Evolutionary conservation across 2,888 invertebrate genomes (phyloP).

Genomic region (Parnassius smintheus): DNA sequence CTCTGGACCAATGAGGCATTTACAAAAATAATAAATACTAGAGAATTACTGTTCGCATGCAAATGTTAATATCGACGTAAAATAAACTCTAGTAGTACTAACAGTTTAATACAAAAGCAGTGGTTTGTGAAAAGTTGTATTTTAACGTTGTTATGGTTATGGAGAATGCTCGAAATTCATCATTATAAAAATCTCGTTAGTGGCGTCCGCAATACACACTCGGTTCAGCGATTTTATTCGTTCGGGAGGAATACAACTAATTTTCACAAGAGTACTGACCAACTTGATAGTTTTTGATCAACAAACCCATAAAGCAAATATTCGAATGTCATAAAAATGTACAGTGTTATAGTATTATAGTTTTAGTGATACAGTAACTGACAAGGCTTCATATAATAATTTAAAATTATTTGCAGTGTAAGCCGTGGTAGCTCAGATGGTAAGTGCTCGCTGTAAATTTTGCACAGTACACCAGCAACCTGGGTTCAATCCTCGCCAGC

Average conservation of each 20-base stretch:
- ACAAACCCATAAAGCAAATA: constrained; percentile 1
- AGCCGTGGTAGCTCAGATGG: too few species aligned
- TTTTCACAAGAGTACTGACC: constrained; percentile 53
- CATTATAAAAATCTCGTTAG: constrained; percentile 67
- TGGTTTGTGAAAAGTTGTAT: constrained; percentile 14
- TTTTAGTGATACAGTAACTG: too few species aligned
- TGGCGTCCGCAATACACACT: constrained; percentile 66
- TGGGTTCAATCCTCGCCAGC: too few species aligned
- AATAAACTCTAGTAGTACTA: background rate
- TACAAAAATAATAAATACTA: too few species aligned
- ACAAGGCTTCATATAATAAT: too few species aligned
- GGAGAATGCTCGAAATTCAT: constrained; percentile 57
- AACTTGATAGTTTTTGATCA: constrained; percentile 35
- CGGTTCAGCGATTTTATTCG: constrained; percentile 65
- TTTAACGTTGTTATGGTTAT: constrained; percentile 36
- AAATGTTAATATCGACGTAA: background rate
- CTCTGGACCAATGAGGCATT: too few species aligned
- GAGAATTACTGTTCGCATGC: too few species aligned
- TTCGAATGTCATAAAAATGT: constrained; percentile 5
- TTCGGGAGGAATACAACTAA: constrained; percentile 48
- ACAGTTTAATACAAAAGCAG: constrained; percentile 8
- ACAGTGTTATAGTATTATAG: too few species aligned
- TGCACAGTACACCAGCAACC: too few species aligned
- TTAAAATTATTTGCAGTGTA: too few species aligned
- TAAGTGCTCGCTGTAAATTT: too few species aligned